Conservation (phyloP, 1,140 invertebrate species). For the Dendrolimus punctatus region DNA sequence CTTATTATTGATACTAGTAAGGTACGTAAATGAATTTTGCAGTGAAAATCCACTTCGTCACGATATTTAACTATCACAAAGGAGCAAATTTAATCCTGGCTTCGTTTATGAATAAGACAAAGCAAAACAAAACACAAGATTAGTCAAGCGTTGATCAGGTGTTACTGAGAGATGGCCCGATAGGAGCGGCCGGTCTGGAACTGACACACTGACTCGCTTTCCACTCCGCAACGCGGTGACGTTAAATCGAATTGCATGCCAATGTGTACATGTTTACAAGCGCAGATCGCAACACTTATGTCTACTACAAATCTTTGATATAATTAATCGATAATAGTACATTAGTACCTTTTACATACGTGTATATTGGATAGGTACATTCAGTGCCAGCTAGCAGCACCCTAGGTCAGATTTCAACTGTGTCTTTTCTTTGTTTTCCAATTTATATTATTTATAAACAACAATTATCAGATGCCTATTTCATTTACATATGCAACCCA, state of each 20-base stretch:
- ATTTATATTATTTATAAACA: too few species aligned
- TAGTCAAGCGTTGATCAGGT: constrained; percentile 33
- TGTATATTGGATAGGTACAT: not conserved
- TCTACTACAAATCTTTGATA: not conserved
- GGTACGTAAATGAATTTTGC: too few species aligned
- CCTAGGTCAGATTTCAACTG: too few species aligned
- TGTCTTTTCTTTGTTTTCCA: too few species aligned
- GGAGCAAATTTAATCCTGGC: too few species aligned
- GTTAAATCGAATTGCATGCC: not conserved
- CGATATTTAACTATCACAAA: too few species aligned
- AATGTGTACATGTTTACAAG: too few species aligned
- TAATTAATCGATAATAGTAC: not conserved
- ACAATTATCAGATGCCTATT: too few species aligned
- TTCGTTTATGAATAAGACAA: not conserved
- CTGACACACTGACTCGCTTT: constrained; percentile 68
- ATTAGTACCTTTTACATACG: not conserved
- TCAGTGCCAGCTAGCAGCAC: too few species aligned
- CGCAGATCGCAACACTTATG: not conserved
- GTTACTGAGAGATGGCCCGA: constrained; percentile 29
- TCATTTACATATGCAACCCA: too few species aligned
- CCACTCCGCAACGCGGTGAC: constrained; percentile 18
- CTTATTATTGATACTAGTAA: too few species aligned
- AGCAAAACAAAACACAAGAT: constrained; percentile 3
- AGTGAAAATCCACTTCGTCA: too few species aligned
- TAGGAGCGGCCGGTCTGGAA: constrained; percentile 19